Percentiles rank a stretch among this genome's conserved stretches.
Conservation (phyloP, 2,113 vertebrate species). For the Regulus satrapa region DNA sequence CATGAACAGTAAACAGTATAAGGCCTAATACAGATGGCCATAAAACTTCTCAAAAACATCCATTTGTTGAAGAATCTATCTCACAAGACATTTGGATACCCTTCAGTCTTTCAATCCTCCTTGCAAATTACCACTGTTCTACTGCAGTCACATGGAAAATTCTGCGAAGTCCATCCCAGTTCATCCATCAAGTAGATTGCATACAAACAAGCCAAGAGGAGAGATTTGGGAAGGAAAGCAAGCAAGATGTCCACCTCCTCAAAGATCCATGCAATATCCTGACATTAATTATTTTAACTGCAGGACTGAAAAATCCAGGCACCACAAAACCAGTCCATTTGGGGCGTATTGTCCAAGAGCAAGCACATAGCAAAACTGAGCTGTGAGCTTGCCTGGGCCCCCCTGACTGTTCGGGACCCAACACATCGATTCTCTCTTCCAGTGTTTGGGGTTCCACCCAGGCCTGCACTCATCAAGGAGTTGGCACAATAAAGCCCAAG, state of each 20-base stretch:
- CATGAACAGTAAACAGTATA: neutral
- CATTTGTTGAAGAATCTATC: neutral
- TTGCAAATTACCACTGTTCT: neutral
- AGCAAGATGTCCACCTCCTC: neutral
- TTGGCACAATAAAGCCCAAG: neutral
- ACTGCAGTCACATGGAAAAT: neutral
- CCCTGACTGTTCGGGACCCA: neutral
- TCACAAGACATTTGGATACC: neutral
- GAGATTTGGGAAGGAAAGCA: neutral
- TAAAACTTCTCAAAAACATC: neutral
- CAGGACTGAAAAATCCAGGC: neutral
- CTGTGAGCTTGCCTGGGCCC: neutral
- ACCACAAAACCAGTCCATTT: accelerated
- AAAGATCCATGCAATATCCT: neutral
- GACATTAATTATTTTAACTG: neutral
- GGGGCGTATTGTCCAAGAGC: neutral
- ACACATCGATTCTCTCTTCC: neutral
- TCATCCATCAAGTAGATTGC: neutral
- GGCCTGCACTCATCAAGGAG: neutral
- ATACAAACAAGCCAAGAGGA: neutral
- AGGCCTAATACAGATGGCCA: neutral
- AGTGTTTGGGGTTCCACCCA: neutral
- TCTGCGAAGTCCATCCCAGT: neutral
- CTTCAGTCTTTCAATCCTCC: neutral
- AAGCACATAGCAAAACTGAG: neutral